Conservation (phyloP, 53 echinoderm and acorn worm species). For the Temnopleurus reevesii region DNA sequence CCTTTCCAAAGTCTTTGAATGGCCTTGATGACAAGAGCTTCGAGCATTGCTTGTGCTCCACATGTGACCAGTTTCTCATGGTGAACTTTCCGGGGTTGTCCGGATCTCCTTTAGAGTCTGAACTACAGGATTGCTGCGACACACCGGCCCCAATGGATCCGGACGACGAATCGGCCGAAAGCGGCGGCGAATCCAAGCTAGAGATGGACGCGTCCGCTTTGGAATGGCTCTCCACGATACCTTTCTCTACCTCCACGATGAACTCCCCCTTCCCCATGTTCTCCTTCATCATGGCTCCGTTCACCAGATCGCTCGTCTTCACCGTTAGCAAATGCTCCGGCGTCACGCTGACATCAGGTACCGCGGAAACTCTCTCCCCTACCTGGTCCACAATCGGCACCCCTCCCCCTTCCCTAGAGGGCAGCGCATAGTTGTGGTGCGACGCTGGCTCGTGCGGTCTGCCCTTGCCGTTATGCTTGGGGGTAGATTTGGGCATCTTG, state of each 20-base stretch:
- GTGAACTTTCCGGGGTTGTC: constrained; percentile 44
- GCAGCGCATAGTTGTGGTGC: constrained; percentile 54
- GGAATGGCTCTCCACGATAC: background rate
- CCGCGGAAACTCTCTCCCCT: background rate
- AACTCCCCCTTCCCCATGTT: constrained; percentile 34
- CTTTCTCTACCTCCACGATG: constrained; percentile 53
- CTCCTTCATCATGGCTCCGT: constrained; percentile 23
- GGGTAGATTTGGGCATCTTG: constrained; percentile 39
- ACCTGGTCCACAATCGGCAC: background rate
- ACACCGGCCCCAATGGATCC: constrained; percentile 31
- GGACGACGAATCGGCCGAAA: constrained; percentile 48
- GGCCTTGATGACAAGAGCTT: constrained; percentile 54
- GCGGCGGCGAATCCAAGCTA: constrained; percentile 51
- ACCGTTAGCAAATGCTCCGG: background rate
- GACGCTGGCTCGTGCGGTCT: constrained; percentile 44
- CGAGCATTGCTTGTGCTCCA: constrained; percentile 25
- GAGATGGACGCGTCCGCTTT: constrained; percentile 27
- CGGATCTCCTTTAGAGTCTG: background rate
- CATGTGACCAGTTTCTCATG: constrained; percentile 55
- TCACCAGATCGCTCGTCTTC: constrained; percentile 7
- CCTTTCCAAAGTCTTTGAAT: constrained; percentile 54
- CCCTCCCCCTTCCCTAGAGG: background rate
- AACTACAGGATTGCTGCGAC: background rate
- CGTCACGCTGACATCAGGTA: background rate
- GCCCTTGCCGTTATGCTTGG: constrained; percentile 57